A percentile compares a stretch with the other conserved stretches of the same genome.
Conservation (phyloP, 1,140 invertebrate genomes). For the Neuroterus valhalla region DNA sequence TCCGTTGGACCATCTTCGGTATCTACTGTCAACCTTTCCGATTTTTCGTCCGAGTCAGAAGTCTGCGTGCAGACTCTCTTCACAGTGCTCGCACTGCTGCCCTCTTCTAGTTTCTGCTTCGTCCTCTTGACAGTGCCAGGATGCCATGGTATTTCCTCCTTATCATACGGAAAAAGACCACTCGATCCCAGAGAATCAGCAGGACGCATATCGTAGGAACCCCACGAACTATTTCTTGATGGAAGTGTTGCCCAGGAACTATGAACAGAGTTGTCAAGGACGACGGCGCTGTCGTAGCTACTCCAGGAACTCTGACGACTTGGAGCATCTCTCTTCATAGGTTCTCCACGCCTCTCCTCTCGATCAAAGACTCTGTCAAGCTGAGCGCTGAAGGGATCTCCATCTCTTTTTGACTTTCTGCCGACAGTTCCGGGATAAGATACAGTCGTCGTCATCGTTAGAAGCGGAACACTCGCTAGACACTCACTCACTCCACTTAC, state of each 20-base stretch:
- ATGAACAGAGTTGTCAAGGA: conserved; percentile 82
- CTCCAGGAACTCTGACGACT: conserved; percentile 86
- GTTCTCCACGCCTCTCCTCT: conserved; percentile 78
- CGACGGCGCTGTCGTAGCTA: conserved; percentile 85
- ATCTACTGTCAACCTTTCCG: conserved; percentile 49
- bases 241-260: conserved; percentile 86
- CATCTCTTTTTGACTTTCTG: conserved; percentile 60
- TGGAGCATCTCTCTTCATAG: conserved; percentile 67
- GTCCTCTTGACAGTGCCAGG: conserved; percentile 82
- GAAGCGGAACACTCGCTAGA: conserved; percentile 35
- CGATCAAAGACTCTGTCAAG: conserved; percentile 83
- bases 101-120: conserved; percentile 84
- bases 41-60: conserved; percentile 58
- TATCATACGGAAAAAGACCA: conserved; percentile 77
- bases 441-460: conserved; percentile 32
- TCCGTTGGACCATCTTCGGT: conserved; percentile 61
- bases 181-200: conserved; percentile 68
- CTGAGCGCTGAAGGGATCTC: conserved; percentile 83
- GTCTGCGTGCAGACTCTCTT: conserved; percentile 76
- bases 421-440: conserved; percentile 39
- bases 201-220: conserved; percentile 81
- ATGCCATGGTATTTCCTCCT: conserved; percentile 80
- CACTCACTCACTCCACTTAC: conserved; percentile 46
- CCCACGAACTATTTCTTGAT: conserved; percentile 84
- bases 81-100: conserved; percentile 53